phyloP scores from a whole-genome alignment of 2,797 vertebrate genomes.

The Eupleurogrammus muticus region DNA sequence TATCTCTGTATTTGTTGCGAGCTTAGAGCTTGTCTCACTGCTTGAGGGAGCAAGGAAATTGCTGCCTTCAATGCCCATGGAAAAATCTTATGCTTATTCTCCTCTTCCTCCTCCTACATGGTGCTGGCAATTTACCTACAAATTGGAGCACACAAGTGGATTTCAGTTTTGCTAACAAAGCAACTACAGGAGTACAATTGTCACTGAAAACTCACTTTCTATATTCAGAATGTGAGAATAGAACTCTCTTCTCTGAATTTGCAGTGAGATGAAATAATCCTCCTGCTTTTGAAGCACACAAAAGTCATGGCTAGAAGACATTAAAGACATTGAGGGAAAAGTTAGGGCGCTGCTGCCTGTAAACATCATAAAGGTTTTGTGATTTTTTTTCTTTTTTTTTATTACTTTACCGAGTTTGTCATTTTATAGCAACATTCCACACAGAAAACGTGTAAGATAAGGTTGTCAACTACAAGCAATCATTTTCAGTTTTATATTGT shows the following conservation, averaged over 20 bases:
- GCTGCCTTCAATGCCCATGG: conserved; percentile 96
- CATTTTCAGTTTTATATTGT: too few species aligned
- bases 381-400: too few species aligned
- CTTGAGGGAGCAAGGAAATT: conserved; percentile 90
- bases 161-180: neutral
- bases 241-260: conserved; percentile 75
- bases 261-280: conserved; percentile 96
- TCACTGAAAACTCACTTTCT: neutral
- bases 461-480: conserved; percentile 89
- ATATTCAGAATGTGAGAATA: neutral
- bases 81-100: conserved; percentile 95
- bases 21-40: conserved; percentile 93
- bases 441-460: conserved; percentile 95
- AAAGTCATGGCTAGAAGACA: conserved; percentile 99
- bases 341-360: neutral
- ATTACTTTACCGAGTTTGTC: conserved; percentile 85
- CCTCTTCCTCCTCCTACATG: conserved; percentile 97
- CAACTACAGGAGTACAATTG: neutral
- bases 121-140: conserved; percentile 95
- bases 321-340: conserved; percentile 75
- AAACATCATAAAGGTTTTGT: neutral
- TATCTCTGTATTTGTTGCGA: conserved; percentile 92
- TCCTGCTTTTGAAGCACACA: conserved; percentile 97
- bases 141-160: neutral
- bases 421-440: conserved; percentile 96